Base-by-base conservation (phyloP, 1,140 invertebrate genomes). In the Solenopsis fugax region DNA sequence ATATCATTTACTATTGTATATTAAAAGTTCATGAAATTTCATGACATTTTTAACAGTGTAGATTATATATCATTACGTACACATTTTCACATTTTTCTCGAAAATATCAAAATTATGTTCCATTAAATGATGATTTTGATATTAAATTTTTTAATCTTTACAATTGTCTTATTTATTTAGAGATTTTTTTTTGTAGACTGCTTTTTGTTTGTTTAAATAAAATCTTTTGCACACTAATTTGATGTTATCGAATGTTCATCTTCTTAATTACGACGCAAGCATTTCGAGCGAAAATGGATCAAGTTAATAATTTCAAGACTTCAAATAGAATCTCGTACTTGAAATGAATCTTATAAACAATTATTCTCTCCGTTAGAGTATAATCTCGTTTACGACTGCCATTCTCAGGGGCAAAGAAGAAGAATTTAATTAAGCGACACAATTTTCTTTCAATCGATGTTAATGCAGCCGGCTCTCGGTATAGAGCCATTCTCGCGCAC, bases 371-470 rank as follows among this genome's bases (percentile, higher is more conserved):
- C 4, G 29, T 62, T 34, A 62, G 18, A 77, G 34, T 21, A 24
- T 6, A 67, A 48, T 65, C n/a, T 60, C 37, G 4, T 67, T 21
- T 41, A 41, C 2, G 9, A 34, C 7, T 69, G 13, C 13, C n/a
- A 34, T 45, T 73, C 13, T 21, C 21, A 24, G 9, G 24, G n/a
- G 18, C 13, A 4, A 34, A 16, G 3, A 21, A 48, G 9, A 24
- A 54, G 24, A 41, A 48, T 56, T 72, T 58, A 72, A 82, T 72
- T 72, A 71, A 45, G 4, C 13, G 6, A 54, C 4, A 29, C 18
- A 2, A 52, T 48, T 29, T 52, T 29, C 34, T 54, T 54, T 37
- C 13, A n/a, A 56, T 18, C 12, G 5, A 21, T 37, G 12, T 13
- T 52, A 12, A 73, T 21, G 16, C 18, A 37, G 13, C 0, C n/a